Conservation (phyloP, 2,888 invertebrate species). For the Drosophila lacicola region DNA sequence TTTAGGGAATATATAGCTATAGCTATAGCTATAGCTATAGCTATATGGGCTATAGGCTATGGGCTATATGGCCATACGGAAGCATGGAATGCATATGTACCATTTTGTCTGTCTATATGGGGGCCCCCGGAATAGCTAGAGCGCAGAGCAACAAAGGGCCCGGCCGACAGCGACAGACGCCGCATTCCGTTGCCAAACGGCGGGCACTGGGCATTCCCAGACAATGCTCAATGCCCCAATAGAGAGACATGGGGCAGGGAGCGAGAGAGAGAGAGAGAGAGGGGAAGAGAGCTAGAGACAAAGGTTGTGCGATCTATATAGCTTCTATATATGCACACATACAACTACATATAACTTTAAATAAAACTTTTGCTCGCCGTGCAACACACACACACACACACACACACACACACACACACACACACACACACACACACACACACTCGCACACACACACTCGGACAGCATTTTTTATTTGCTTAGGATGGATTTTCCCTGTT, state of each 20-base stretch:
- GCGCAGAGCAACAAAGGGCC: constrained; percentile 29
- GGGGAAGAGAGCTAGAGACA: constrained; percentile 11
- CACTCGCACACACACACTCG: constrained; percentile 18
- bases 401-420: constrained; percentile 23
- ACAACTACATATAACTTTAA: constrained; percentile 57
- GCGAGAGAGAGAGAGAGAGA: neutral
- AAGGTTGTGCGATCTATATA: constrained; percentile 28
- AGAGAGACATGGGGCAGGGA: constrained; percentile 9
- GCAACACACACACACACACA: constrained; percentile 22
- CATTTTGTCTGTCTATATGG: constrained; percentile 24
- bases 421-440: constrained; percentile 19
- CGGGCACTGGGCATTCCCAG: constrained; percentile 75
- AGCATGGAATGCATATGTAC: constrained; percentile 62
- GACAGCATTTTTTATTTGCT: constrained; percentile 43
- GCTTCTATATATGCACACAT: constrained; percentile 18
- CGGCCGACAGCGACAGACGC: constrained; percentile 29
- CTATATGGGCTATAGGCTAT: neutral
- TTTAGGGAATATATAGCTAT: constrained; percentile 44
- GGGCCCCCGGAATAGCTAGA: constrained; percentile 12
- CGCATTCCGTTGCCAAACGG: constrained; percentile 61
- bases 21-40: constrained; percentile 3
- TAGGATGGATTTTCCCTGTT: constrained; percentile 52
- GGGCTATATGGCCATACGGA: constrained; percentile 51
- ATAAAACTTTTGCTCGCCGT: constrained; percentile 59
- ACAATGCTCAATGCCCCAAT: constrained; percentile 64